phyloP scores from a whole-genome alignment of 1,140 invertebrate species.

The Drosophila albomicans region DNA sequence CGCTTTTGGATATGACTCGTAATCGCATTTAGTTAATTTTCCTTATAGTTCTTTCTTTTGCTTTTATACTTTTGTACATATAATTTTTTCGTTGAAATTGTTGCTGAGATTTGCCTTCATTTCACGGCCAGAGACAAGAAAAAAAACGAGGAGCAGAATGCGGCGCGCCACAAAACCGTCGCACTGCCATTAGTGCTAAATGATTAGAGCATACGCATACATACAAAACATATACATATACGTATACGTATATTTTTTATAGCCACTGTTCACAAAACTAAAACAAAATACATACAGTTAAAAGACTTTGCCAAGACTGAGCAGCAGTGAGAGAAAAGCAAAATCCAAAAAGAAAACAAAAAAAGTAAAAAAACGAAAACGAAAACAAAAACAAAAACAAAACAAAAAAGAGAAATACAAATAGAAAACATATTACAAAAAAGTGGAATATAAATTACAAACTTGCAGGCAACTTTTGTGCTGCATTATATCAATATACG shows the following conservation, averaged over 20 bases:
- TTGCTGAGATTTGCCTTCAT: slow-evolving; percentile 61
- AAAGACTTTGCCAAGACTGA: slow-evolving; percentile 81
- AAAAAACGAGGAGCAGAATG: slow-evolving; percentile 16
- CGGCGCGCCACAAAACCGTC: slow-evolving; percentile 64
- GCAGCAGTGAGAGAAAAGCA: slow-evolving; percentile 70
- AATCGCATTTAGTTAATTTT: slow-evolving; percentile 10
- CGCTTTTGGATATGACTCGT: slow-evolving; percentile 33
- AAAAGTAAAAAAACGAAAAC: slow-evolving; percentile 9
- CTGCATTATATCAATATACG: slow-evolving; percentile 45
- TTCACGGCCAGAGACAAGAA: slow-evolving; percentile 27
- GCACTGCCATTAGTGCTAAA: slow-evolving; percentile 63
- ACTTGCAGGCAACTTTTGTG: slow-evolving; percentile 45
- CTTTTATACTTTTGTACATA: slow-evolving; percentile 63
- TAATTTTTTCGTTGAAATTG: slow-evolving; percentile 58
- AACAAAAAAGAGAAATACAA: not conserved
- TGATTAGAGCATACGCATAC: slow-evolving; percentile 63
- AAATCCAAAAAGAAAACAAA: slow-evolving; percentile 6
- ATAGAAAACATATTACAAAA: too few species aligned
- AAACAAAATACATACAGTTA: slow-evolving; percentile 59
- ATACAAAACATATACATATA: slow-evolving; percentile 38
- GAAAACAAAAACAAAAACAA: slow-evolving; percentile 14
- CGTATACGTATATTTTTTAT: slow-evolving; percentile 71
- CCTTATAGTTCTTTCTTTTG: not conserved
- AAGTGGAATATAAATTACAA: slow-evolving; percentile 32
- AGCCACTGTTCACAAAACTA: slow-evolving; percentile 62